Evolutionary conservation across 2,113 vertebrate genomes (phyloP), one percentile per base, ranked within the genome.

Genomic region (Tenebrosternarchus preto): DNA sequence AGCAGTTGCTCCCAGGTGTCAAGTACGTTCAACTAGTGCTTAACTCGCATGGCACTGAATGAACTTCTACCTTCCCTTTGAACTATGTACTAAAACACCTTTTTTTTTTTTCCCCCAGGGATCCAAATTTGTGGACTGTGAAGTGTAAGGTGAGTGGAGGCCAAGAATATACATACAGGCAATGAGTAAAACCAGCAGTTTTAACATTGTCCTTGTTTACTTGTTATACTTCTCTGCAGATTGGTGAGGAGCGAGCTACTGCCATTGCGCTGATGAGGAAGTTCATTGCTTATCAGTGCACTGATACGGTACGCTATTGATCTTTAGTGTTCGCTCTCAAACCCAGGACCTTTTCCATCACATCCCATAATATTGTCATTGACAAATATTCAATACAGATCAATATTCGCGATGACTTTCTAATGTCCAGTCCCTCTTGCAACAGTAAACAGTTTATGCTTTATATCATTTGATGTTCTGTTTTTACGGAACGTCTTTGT

Each of bases 261-360:
- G 96, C 95, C 71, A 96, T 98, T n/a, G 93, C 97, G 0, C 82
- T 98, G 83, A 98, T 98, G 97, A 93, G 97, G 84, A 98, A 98
- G 73, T 98, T 97, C 89, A 97, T 98, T n/a, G 97, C 97, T 8
- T 98, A 98, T 90, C 97, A 98, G 89, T 97, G 95, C 86, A 97
- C 97, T 0, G 96, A 98, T 87, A 96, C 96, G 0, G 97, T 98
- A 89, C 86, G 93, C 57, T 70, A 50, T 4, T 1, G 2, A 4
- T 0, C 8, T 24, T n/a, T 27, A 6, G 27, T 5, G 4, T 71
- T 29, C 1, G 57, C 3, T 78, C 2, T 46, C 39, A 46, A 46
- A 9, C 9, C 39, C 6, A 36, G 33, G 33, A 50, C 43, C 43
- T 15, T 50, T 50, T 50, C 12, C 12, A 50, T 50, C 43, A 50